Percentiles rank a stretch among this genome's conserved stretches.
These are phyloP conservation scores for Hipposideros larvatus DNA, from an alignment of 2,797 vertebrate species.

Conservation along the genomic window DNA sequence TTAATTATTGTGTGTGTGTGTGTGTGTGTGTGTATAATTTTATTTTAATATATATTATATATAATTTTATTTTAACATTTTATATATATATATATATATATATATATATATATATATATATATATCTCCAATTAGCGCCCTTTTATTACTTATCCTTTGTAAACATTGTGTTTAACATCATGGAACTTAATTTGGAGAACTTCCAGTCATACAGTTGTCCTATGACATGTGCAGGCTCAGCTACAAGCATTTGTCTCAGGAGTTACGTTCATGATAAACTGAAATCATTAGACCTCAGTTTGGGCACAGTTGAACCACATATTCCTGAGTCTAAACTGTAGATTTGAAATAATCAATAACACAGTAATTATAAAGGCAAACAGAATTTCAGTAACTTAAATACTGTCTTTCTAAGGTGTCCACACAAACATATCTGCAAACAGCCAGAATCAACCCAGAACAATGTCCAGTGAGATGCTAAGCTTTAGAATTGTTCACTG, in stretches of 20 bases:
- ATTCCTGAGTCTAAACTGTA: not conserved
- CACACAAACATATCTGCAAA: not conserved
- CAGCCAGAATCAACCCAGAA: not conserved
- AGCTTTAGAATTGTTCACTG: not conserved
- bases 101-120: not conserved
- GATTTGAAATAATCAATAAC: not conserved
- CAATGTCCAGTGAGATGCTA: not conserved
- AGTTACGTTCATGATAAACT: not conserved
- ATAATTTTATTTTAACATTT: too few relatives aligned
- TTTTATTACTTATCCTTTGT: conserved; percentile 2
- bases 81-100: too few relatives aligned
- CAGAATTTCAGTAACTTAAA: conserved; percentile 11
- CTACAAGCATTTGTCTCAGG: not conserved
- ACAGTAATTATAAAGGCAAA: not conserved
- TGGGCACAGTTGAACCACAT: not conserved
- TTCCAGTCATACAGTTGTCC: not conserved
- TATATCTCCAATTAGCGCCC: not conserved
- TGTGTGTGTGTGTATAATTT: too few relatives aligned
- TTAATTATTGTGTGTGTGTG: too few relatives aligned
- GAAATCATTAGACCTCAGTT: not conserved
- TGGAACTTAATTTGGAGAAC: not conserved
- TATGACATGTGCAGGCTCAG: not conserved
- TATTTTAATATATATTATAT: too few relatives aligned
- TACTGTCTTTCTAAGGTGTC: not conserved
- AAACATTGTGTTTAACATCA: not conserved